Conservation (phyloP, 2,888 invertebrate species). For the Oscheius onirici region DNA sequence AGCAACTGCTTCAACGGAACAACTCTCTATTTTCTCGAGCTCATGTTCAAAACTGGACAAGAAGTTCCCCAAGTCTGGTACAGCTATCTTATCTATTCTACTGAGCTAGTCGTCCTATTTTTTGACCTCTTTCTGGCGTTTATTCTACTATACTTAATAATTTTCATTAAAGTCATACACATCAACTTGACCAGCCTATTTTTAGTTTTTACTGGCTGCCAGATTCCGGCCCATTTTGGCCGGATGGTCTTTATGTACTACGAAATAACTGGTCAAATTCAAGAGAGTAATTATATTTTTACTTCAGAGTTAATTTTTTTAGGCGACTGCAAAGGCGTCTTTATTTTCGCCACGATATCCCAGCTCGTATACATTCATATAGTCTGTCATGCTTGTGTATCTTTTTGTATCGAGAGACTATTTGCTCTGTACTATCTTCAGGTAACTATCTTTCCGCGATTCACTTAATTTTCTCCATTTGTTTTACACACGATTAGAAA, state of each 20-base stretch:
- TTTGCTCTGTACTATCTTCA: constrained; percentile 7
- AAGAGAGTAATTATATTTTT: not conserved
- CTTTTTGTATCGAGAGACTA: constrained; percentile 7
- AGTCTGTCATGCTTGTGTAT: constrained; percentile 4
- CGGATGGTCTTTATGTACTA: constrained; percentile 7
- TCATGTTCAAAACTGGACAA: constrained; percentile 10
- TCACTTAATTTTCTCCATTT: not conserved
- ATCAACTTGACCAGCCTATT: constrained; percentile 3
- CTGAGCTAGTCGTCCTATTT: not conserved
- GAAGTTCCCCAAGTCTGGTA: constrained; percentile 8
- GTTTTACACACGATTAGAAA: too few species aligned
- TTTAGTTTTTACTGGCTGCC: not conserved
- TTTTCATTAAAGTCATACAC: not conserved
- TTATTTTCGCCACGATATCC: not conserved
- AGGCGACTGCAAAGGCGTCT: not conserved
- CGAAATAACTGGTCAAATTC: not conserved
- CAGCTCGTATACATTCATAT: constrained; percentile 13
- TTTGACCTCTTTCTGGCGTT: not conserved
- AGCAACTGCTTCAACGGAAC: constrained; percentile 9
- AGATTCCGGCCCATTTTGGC: constrained; percentile 24
- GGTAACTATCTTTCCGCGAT: not conserved
- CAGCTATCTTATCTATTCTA: constrained; percentile 1
- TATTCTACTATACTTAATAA: too few species aligned
- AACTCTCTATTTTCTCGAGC: not conserved
- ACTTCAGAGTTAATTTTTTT: not conserved